phyloP scores from a whole-genome alignment of 2,113 vertebrate genomes.

The Austrofundulus limnaeus region DNA sequence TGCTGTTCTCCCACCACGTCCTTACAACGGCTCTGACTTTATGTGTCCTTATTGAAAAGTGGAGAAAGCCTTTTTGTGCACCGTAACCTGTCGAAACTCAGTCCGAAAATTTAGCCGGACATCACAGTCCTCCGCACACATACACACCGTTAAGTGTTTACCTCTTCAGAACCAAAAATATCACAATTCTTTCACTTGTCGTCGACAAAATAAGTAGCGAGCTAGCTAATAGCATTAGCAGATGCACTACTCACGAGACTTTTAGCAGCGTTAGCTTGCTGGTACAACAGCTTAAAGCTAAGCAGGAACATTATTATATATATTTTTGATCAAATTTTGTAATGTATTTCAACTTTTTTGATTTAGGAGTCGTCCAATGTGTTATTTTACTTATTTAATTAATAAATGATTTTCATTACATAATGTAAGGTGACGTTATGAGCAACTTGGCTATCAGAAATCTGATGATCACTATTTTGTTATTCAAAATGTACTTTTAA shows the following conservation, averaged over 20 bases:
- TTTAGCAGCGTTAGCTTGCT: neutral
- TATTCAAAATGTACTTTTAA: too few relatives aligned
- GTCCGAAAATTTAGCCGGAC: constrained; percentile 14
- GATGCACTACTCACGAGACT: constrained; percentile 10
- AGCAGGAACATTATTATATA: too few relatives aligned
- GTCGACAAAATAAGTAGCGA: too few relatives aligned
- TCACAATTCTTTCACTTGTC: neutral
- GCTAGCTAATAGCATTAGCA: neutral
- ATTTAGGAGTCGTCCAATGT: neutral
- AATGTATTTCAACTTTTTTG: neutral
- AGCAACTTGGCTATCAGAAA: constrained; percentile 10
- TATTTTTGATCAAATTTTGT: neutral
- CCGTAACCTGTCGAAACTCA: constrained; percentile 9
- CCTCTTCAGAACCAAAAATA: neutral
- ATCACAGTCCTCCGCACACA: neutral
- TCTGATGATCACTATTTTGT: too few relatives aligned
- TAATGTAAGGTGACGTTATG: constrained; percentile 8
- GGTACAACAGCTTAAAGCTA: neutral
- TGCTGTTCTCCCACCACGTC: neutral
- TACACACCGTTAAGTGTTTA: neutral
- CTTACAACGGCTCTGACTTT: neutral
- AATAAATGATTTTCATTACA: too few relatives aligned
- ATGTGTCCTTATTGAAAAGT: constrained; percentile 25
- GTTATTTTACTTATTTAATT: too few relatives aligned
- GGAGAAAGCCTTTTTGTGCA: constrained; percentile 14